Evolutionary conservation across 1,140 invertebrate species (phyloP), one percentile per base, ranked within the genome.

Genomic region (Hycleus cichorii): DNA sequence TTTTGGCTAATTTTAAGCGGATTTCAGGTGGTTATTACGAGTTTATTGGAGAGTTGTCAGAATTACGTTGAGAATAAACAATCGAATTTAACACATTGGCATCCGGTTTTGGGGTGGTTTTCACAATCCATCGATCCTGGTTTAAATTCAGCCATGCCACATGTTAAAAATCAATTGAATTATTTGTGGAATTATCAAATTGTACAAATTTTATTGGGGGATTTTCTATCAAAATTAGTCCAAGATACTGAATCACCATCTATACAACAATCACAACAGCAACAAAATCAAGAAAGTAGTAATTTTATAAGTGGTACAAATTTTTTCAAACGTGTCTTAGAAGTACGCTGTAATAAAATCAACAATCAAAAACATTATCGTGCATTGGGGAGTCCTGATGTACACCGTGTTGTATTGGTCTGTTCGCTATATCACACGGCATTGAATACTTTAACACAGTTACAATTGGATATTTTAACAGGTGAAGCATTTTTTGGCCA

Each of bases 21-120:
- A 40, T 63, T 68, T 72, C 72, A 92, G 90, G 79, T 84, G 69
- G 87, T 93, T 24, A 81, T 91, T 4, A 90, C 85, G 12, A 81
- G 85, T 52, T 82, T 95, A 59, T 72, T 95, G 39, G 87, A 93
- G 72, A 87, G 83, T 48, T 93, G 91, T 72, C 87, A 91, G 64
- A 84, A 88, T 64, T 93, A 92, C 69, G 90, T 93, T 6, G 83
- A 86, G 4, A 85, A 81, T 50, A 94, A 94, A 74, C 86, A 90
- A 68, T 90, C 90, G 12, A 91, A 90, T 71, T 80, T 95, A 32
- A 95, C 91, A 40, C 92, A 97, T 72, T 98, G 95, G 94, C 95
- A 99, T 79, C 94, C 95, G 11, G 84, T 98, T 27, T 78, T 99
- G 5, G 95, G 95, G n/a, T 98, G 95, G 93, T 94, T 95, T 76